A percentile compares a stretch with the other conserved stretches of the same genome.
Evolutionary conservation across 2,888 invertebrate species (phyloP).

Genomic region (Macaria liturata): DNA sequence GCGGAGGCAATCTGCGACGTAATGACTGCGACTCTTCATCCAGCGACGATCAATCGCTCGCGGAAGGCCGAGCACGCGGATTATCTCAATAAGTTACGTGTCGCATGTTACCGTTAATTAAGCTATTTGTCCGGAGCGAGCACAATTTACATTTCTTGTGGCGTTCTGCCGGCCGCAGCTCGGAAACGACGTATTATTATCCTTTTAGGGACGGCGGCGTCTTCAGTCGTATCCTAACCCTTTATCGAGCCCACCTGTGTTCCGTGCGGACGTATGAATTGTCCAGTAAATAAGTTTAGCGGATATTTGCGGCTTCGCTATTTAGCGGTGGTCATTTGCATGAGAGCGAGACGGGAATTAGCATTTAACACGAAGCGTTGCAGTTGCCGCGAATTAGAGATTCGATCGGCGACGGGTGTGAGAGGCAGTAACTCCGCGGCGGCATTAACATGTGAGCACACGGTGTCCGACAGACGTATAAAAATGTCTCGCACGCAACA

Average conservation of each 20-base stretch:
- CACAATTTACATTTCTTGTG: constrained; percentile 79
- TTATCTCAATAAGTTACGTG: constrained; percentile 69
- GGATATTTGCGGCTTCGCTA: constrained; percentile 73
- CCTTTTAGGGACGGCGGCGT: constrained; percentile 82
- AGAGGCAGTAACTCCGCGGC: constrained; percentile 51
- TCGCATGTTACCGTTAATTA: constrained; percentile 79
- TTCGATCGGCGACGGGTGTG: constrained; percentile 49
- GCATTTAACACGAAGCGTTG: constrained; percentile 67
- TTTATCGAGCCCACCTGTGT: constrained; percentile 82
- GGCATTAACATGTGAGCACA: constrained; percentile 69
- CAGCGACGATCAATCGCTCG: constrained; percentile 25
- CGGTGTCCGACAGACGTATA: constrained; percentile 69
- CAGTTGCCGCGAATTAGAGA: constrained; percentile 55
- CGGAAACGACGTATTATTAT: constrained; percentile 81
- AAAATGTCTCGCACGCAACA: constrained; percentile 72
- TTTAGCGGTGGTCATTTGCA: constrained; percentile 75
- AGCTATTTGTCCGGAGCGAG: constrained; percentile 80
- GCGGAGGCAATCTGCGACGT: constrained; percentile 9
- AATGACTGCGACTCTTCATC: constrained; percentile 32
- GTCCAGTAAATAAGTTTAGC: constrained; percentile 81
- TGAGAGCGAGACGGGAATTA: constrained; percentile 67
- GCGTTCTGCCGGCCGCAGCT: constrained; percentile 65
- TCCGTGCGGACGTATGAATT: constrained; percentile 78
- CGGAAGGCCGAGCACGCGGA: constrained; percentile 52
- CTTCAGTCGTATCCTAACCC: constrained; percentile 69